Evolutionary conservation across 2,113 vertebrate genomes (phyloP), one percentile per base, ranked within the genome.

Genomic region (Camelus dromedarius): DNA sequence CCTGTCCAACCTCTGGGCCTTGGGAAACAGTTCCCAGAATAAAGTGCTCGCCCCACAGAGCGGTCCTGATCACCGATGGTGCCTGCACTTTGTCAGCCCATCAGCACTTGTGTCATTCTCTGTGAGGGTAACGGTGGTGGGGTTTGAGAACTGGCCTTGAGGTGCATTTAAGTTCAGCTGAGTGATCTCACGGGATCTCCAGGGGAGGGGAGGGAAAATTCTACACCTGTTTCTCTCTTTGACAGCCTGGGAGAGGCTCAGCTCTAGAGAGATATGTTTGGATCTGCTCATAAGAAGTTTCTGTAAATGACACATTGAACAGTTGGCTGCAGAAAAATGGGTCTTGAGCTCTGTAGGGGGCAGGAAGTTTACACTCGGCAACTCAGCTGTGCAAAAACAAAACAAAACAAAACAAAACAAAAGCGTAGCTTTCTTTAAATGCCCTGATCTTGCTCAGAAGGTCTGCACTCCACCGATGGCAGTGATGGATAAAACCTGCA

Each of bases 61-160:
- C 2, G 77, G 16, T 20, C 22, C 24, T 4, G 14, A 24, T n/a
- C 7, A 30, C 9, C 18, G 72, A 4, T 9, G 5, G n/a, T 60
- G n/a, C 32, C 13, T 6, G 46, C 52, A 35, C 30, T 60, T 30
- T 4, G 1, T 24, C 3, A n/a, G 42, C 22, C 28, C 6, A 3
- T 46, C 7, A 1, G 13, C 46, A 30, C 26, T 66, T 5, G 4
- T 8, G n/a, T 20, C 7, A 8, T 28, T 6, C 9, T 7, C 77
- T 46, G 26, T 22, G 58, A n/a, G 10, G 38, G 38, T 14, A 6
- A 30, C 5, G 7, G 19, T 0, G 26, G 46, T 0, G 5, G 88
- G 19, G 16, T 76, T 14, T 81, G 28, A 48, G 4, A 38, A 32
- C 11, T 0, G 0, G 2, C 46, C 50, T 8, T 7, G 1, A 58